Base-by-base conservation (phyloP, 1,140 invertebrate genomes). In the Atta texana region DNA sequence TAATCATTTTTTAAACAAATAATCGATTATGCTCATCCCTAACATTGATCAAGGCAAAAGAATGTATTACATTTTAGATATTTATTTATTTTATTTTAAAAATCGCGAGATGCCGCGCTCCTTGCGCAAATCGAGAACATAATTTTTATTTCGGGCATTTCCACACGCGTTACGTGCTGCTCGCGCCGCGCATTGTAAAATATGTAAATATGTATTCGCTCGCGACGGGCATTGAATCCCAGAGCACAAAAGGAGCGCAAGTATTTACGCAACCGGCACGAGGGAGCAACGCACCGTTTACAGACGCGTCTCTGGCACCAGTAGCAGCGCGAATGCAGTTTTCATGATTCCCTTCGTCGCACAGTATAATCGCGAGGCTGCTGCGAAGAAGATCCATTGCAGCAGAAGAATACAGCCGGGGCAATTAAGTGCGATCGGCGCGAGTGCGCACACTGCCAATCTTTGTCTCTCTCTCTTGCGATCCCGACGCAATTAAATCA, bases 401-500 rank as follows among this genome's bases (percentile, higher is more conserved):
- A 14, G 31, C 18, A 16, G 51, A 68, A 51, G 87, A 72, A 77
- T 68, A 81, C 51, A 53, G 87, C 51, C 75, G 63, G 39, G 88
- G 77, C 71, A 87, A 87, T 90, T 90, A 89, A 89, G 49, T 24
- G 61, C 51, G 82, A 76, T 44, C 82, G 61, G 39, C 82, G 87
- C 85, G 39, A 69, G 66, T 16, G 66, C 14, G n/a, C 49, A 12
- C 28, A 18, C 14, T 85, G 88, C 92, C 92, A 93, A 94, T 94
- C 93, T 94, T 94, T 94, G 93, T 94, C 89, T 66, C 64, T 63
- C 76, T 91, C 31, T 34, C 31, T 31, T 64, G 93, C 92, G 93
- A 94, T 89, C 86, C 91, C 92, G 89, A 89, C 91, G 92, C 94
- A 95, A 94, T 94, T 94, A 94, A 94, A 94, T 94, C 93, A 90